Evolutionary conservation across 2,888 invertebrate species (phyloP), one percentile per base, ranked within the genome.

Genomic region (Synergus gifuensis): DNA sequence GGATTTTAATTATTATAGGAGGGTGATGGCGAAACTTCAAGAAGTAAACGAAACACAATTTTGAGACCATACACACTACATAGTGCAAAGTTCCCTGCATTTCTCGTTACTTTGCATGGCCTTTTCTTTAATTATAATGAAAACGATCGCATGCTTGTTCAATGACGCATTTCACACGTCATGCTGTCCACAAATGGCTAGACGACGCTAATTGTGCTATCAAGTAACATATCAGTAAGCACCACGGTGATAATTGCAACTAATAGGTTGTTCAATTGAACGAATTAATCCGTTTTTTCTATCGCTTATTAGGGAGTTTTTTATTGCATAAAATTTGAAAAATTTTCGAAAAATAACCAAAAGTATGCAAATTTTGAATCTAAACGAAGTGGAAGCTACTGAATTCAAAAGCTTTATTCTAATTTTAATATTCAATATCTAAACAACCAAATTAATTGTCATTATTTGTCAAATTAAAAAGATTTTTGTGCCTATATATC

Each of bases 121-220:
- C 18, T 11, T 36, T 40, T 12, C 2, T 69, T 69, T 69, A 22
- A 69, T 69, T 36, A 28, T 86, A 84, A 88, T 85, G 85, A 86
- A 87, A 88, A 85, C 81, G 85, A 85, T 87, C 83, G 83, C 69
- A 81, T 82, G 80, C 79, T 78, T 86, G 84, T 83, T 85, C 83
- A 81, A 81, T 83, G 83, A 84, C 83, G 81, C 83, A 85, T 88
- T 89, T 89, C 88, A 87, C 89, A 89, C 88, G 88, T 85, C 82
- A 78, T 36, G 44, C 36, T 63, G 76, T 78, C 69, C 62, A 69
- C 77, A 78, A 79, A 79, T 80, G 82, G 80, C 85, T 86, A 83
- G 84, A 83, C 87, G 83, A 86, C 87, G 84, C 85, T 88, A 88
- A 88, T 88, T 88, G 83, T 83, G 79, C 85, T 89, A 88, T 89